phyloP scores from a whole-genome alignment of 2,888 invertebrate species.

The Ferrisia virgata region DNA sequence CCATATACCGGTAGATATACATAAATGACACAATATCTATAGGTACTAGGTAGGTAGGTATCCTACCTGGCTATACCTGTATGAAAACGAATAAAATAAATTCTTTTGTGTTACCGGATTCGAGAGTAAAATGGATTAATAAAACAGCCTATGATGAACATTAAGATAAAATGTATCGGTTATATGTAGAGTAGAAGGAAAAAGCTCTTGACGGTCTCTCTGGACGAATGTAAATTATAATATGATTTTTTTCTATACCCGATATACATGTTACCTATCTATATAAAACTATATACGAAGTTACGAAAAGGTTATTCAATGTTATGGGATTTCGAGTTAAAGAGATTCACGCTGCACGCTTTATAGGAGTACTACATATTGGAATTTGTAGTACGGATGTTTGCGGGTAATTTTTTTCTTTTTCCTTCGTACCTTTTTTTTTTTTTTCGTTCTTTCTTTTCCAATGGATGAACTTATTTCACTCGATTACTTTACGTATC shows the following conservation, averaged over 20 bases:
- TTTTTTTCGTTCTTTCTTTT: not conserved
- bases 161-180: not conserved
- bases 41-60: too few species aligned
- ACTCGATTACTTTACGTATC: not conserved
- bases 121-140: not conserved
- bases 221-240: not conserved
- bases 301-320: conserved; percentile 2
- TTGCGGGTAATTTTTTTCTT: not conserved
- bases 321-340: not conserved
- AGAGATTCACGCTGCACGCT: conserved; percentile 9
- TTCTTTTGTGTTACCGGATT: not conserved
- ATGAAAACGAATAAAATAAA: not conserved
- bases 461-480: not conserved
- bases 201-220: not conserved
- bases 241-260: not conserved
- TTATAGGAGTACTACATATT: not conserved
- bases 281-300: too few species aligned
- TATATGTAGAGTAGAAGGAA: not conserved
- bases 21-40: not conserved
- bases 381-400: not conserved
- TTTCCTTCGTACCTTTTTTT: not conserved
- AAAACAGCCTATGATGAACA: not conserved
- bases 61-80: too few species aligned
- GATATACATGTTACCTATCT: too few species aligned
- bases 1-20: too few species aligned